A percentile compares a stretch with the other conserved stretches of the same genome.
Evolutionary conservation across 37 sponge, comb jelly and placozoan genomes (phyloP).

Genomic region (Chondrosia reniformis): DNA sequence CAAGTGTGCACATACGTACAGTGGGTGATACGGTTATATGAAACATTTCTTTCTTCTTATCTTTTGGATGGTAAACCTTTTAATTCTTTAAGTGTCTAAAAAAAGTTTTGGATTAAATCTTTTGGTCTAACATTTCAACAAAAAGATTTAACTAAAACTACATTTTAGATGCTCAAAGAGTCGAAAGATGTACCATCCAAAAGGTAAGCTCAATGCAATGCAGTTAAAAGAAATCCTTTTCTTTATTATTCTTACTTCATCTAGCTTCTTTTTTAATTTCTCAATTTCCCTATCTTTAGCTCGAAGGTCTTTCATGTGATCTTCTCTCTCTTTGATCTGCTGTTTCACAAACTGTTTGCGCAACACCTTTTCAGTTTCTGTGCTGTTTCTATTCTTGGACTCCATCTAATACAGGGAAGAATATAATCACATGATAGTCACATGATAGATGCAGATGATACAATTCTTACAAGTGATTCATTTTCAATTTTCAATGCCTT

Average conservation of each 20-base stretch:
- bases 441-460: neutral
- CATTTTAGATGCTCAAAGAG: too few relatives aligned
- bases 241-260: conserved; percentile 55
- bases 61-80: too few relatives aligned
- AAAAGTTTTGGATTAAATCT: too few relatives aligned
- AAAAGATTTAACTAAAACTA: too few relatives aligned
- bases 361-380: conserved; percentile 15
- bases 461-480: conserved; percentile 47
- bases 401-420: conserved; percentile 1
- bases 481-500: conserved; percentile 58
- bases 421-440: neutral
- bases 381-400: conserved; percentile 17
- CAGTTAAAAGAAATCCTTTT: too few relatives aligned
- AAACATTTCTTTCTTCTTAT: too few relatives aligned
- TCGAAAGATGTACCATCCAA: too few relatives aligned
- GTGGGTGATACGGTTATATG: too few relatives aligned
- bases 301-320: conserved; percentile 65
- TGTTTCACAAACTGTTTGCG: conserved; percentile 39
- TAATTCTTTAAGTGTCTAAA: too few relatives aligned
- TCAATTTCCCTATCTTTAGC: conserved; percentile 58
- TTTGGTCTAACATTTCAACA: too few relatives aligned
- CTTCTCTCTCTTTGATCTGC: conserved; percentile 67
- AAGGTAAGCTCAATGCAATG: too few relatives aligned
- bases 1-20: too few relatives aligned
- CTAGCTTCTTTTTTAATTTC: conserved; percentile 33